phyloP scores from a whole-genome alignment of 2,113 vertebrate species.

The Notiomystis cincta region DNA sequence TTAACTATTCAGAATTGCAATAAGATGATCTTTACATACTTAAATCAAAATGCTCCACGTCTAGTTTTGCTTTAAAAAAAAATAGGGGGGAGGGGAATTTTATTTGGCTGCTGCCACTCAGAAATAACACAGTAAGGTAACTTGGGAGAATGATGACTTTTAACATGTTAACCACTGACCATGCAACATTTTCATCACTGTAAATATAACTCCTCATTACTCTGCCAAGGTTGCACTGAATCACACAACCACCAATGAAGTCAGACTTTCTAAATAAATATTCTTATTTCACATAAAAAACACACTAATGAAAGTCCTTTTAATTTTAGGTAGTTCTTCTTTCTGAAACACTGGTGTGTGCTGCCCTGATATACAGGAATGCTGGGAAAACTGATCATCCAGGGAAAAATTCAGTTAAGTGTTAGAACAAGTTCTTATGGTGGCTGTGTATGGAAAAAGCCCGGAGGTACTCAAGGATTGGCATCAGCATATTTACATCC shows the following conservation, averaged over 20 bases:
- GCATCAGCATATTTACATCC: conserved; percentile 20
- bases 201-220: conserved; percentile 41
- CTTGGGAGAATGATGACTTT: conserved; percentile 39
- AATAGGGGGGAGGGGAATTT: background rate
- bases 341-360: background rate
- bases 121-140: conserved; percentile 37
- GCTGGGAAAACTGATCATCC: background rate
- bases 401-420: background rate
- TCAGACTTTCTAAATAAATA: conserved; percentile 61
- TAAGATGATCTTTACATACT: background rate
- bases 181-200: conserved; percentile 2
- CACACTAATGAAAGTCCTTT: background rate
- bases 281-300: conserved; percentile 30
- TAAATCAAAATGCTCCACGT: background rate
- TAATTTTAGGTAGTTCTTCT: background rate
- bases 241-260: conserved; percentile 42
- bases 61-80: background rate
- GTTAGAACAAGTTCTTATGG: conserved; percentile 26
- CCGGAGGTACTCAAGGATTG: background rate
- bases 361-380: background rate
- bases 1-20: background rate
- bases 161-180: conserved; percentile 39
- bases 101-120: background rate
- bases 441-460: background rate
- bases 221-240: conserved; percentile 41